Evolutionary conservation across 2,888 invertebrate species (phyloP).

Genomic region (Melipona bicolor): DNA sequence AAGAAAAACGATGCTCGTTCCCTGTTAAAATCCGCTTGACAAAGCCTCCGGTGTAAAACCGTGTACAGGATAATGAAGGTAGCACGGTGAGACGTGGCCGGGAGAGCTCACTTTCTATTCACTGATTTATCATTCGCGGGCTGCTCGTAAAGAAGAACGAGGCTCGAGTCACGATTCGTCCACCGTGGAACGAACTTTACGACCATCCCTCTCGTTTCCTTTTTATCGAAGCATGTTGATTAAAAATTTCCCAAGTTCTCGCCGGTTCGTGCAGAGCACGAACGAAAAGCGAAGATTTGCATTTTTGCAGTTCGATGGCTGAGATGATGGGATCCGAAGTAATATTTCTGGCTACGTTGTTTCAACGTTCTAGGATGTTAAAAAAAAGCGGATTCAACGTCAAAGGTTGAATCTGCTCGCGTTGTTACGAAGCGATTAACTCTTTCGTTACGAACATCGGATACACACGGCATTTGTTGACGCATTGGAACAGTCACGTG

Average conservation of each 20-base stretch:
- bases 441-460: too few relatives aligned
- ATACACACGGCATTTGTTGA: too few relatives aligned
- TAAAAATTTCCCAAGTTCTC: background rate
- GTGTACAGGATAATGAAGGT: conserved; percentile 58
- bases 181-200: conserved; percentile 13
- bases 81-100: conserved; percentile 48
- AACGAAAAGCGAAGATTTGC: background rate
- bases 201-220: background rate
- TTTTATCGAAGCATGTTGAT: background rate
- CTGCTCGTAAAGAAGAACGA: conserved; percentile 46
- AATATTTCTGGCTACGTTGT: background rate
- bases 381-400: background rate
- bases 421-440: background rate
- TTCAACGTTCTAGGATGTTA: background rate
- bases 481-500: too few relatives aligned
- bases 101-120: conserved; percentile 40
- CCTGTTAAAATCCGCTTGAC: conserved; percentile 55
- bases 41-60: conserved; percentile 50
- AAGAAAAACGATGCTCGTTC: background rate
- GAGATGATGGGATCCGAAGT: too few relatives aligned
- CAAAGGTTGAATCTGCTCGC: background rate
- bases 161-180: conserved; percentile 8
- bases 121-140: conserved; percentile 60
- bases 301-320: background rate
- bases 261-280: background rate